Evolutionary conservation across 2,797 vertebrate genomes (phyloP).

Genomic region (Gobio occitaniae): DNA sequence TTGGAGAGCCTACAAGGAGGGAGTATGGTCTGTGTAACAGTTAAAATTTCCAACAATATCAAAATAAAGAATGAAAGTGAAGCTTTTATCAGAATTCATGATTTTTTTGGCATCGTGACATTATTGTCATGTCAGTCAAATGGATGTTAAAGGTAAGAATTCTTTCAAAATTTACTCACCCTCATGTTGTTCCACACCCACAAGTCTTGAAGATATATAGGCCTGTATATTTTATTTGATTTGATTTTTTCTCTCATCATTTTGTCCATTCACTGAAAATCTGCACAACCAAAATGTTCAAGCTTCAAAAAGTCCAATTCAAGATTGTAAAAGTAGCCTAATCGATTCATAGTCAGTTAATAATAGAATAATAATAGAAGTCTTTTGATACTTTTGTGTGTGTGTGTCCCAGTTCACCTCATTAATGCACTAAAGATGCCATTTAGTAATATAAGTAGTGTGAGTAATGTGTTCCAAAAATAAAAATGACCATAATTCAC

Average conservation of each 20-base stretch:
- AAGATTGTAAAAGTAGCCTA: background rate
- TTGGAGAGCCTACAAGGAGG: background rate
- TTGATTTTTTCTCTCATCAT: background rate
- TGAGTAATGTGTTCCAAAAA: background rate
- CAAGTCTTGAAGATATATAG: no score
- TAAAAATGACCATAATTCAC: no score
- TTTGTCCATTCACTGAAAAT: background rate
- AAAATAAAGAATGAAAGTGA: background rate
- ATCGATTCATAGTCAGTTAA: background rate
- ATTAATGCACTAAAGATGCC: background rate
- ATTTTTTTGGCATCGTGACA: background rate
- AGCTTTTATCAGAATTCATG: background rate
- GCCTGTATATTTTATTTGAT: no score
- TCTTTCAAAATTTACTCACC: background rate
- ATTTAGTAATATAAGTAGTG: background rate
- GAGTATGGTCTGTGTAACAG: background rate
- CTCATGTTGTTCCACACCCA: background rate
- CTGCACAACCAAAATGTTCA: background rate
- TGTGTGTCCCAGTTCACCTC: no score
- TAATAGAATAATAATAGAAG: no score
- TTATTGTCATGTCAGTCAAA: background rate
- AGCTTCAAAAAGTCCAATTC: background rate
- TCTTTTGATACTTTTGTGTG: no score
- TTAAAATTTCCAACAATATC: background rate
- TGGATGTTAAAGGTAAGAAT: background rate